phyloP scores from a whole-genome alignment of 1,140 invertebrate species.

The Cecropterus lyciades region DNA sequence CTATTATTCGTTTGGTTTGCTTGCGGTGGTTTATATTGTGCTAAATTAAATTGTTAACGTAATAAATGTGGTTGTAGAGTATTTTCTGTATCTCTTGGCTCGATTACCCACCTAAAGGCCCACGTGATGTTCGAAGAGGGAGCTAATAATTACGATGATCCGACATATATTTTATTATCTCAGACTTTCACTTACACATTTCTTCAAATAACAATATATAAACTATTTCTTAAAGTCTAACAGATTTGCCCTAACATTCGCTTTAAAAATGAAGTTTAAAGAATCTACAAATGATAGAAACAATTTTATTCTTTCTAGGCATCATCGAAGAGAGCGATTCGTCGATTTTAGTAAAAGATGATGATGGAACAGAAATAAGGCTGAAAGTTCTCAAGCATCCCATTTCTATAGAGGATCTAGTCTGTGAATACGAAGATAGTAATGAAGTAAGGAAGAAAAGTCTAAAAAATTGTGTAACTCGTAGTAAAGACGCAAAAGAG shows the following conservation, averaged over 20 bases:
- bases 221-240: too few relatives aligned
- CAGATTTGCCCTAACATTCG: neutral
- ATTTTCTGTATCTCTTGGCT: too few relatives aligned
- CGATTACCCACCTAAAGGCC: too few relatives aligned
- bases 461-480: neutral
- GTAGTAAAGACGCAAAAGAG: neutral
- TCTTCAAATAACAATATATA: too few relatives aligned
- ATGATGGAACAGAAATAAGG: conserved; percentile 56
- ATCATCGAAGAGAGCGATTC: conserved; percentile 58
- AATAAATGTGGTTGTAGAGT: too few relatives aligned
- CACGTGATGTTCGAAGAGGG: too few relatives aligned
- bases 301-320: conserved; percentile 65
- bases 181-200: too few relatives aligned
- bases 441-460: neutral
- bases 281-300: conserved; percentile 15
- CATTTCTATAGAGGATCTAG: conserved; percentile 49
- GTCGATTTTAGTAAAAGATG: conserved; percentile 60
- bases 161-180: too few relatives aligned
- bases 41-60: too few relatives aligned
- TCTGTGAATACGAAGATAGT: conserved; percentile 43
- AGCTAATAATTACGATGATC: too few relatives aligned
- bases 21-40: too few relatives aligned
- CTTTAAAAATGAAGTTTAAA: neutral
- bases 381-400: conserved; percentile 56
- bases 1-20: too few relatives aligned